Evolutionary conservation across 1,140 invertebrate genomes (phyloP), one percentile per base, ranked within the genome.

Genomic region (Halesus radiatus): DNA sequence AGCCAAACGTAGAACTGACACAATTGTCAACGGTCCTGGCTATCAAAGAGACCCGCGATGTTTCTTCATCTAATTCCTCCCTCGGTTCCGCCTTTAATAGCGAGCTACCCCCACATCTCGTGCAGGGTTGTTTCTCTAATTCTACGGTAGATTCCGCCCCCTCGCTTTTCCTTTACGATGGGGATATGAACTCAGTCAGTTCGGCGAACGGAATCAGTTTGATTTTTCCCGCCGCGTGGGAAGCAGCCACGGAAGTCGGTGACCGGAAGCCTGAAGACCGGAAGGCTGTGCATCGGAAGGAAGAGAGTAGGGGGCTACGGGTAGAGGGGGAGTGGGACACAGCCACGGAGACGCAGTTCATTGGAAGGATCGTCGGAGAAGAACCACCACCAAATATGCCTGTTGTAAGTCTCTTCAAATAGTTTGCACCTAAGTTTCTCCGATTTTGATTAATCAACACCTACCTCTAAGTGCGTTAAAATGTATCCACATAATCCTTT

Each of bases 141-240:
- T 29, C 62, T 13, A 66, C 8, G 22, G 10, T 16, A 13, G 56
- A 60, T 16, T 68, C 68, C 75, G 52, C 70, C 73, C 72, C 58
- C 72, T 60, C 72, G 29, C 20, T 64, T 58, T 53, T 73, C 72
- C 58, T 15, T 74, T 72, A 52, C 20, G 68, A 72, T 20, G 68
- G 68, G 20, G 54, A 58, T 32, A 23, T 66, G 26, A 81, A 53
- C 56, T n/a, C 54, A 54, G 54, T 54, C 29, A 18, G 54, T 15
- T 20, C 52, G 72, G 73, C 16, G n/a, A 74, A 64, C 32, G 56
- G 54, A 64, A 29, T 83, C 77, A 83, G 82, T 83, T 80, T 80
- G 82, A 80, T 76, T 80, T 79, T 78, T 81, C 76, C 82, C 82
- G 79, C 73, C 66, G 82, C 54, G 66, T 23, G 75, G 64, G 72